Evolutionary conservation across 2,888 invertebrate genomes (phyloP).

Genomic region (Onthophagus sagittarius): DNA sequence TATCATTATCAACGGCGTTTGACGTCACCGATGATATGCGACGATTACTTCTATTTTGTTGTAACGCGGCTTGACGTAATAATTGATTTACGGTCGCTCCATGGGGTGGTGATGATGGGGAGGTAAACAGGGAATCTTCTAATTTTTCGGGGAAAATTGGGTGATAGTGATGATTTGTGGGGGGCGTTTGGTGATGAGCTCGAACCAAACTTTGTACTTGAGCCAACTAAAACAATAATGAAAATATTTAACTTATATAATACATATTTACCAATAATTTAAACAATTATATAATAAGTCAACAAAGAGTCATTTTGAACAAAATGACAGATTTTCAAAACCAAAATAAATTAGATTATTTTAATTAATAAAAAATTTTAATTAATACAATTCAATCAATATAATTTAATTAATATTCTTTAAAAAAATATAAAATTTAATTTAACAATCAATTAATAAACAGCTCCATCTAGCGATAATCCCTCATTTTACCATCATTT

Average conservation of each 20-base stretch:
- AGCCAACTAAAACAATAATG: constrained; percentile 52
- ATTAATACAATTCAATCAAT: no score
- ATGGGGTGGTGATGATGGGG: constrained; percentile 52
- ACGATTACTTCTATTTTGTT: constrained; percentile 52
- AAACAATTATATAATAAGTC: no score
- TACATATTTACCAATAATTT: background rate
- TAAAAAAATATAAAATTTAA: no score
- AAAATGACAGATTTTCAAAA: no score
- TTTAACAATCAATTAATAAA: no score
- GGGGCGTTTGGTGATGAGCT: constrained; percentile 53
- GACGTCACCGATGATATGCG: constrained; percentile 57
- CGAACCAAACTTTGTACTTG: constrained; percentile 63
- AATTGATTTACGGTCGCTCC: constrained; percentile 61
- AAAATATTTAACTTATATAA: background rate
- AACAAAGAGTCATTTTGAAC: no score
- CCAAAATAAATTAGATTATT: no score
- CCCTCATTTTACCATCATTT: no score
- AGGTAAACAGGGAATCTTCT: constrained; percentile 57
- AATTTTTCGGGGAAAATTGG: constrained; percentile 49
- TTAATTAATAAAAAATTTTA: no score
- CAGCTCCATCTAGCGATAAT: no score
- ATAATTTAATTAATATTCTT: no score
- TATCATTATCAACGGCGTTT: constrained; percentile 57
- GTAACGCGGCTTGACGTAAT: constrained; percentile 56
- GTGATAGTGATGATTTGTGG: constrained; percentile 44